Evolutionary conservation across 2,797 vertebrate genomes (phyloP).

Genomic region (Florisuga fusca): DNA sequence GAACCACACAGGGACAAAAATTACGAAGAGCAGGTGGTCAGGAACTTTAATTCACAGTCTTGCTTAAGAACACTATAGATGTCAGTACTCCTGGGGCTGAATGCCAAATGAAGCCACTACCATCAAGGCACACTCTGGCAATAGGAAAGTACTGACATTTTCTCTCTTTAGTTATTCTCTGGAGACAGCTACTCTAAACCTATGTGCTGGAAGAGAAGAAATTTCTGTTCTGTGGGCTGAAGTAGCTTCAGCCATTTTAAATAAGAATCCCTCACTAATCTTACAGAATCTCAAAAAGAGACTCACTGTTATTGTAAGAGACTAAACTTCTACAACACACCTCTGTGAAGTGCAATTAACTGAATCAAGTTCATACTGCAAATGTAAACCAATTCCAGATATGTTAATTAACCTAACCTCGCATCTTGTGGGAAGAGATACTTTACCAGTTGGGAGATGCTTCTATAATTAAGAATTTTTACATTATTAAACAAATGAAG

Average conservation of each 20-base stretch:
- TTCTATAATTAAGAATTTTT: not conserved
- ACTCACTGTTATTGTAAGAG: not conserved
- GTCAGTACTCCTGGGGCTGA: not conserved
- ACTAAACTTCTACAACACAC: not conserved
- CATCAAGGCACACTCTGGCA: not conserved
- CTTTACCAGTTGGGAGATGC: not conserved
- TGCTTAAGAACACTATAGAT: not conserved
- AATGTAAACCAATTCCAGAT: not conserved
- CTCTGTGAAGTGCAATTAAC: not conserved
- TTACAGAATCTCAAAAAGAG: not conserved
- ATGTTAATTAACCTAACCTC: not conserved
- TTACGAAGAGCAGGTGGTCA: not conserved
- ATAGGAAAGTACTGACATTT: fast-evolving
- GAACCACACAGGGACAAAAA: slow-evolving; percentile 33
- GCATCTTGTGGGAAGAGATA: not conserved
- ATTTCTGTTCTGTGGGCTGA: not conserved
- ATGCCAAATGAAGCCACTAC: not conserved
- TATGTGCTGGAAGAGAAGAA: not conserved
- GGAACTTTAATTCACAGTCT: slow-evolving; percentile 14
- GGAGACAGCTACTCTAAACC: not conserved
- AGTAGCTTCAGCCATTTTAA: not conserved
- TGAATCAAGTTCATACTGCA: not conserved
- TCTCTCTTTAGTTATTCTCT: not conserved
- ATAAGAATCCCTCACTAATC: not conserved
- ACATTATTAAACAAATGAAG: not conserved